Conservation (phyloP, 2,888 invertebrate genomes). For the Drosophila setosimentum region DNA sequence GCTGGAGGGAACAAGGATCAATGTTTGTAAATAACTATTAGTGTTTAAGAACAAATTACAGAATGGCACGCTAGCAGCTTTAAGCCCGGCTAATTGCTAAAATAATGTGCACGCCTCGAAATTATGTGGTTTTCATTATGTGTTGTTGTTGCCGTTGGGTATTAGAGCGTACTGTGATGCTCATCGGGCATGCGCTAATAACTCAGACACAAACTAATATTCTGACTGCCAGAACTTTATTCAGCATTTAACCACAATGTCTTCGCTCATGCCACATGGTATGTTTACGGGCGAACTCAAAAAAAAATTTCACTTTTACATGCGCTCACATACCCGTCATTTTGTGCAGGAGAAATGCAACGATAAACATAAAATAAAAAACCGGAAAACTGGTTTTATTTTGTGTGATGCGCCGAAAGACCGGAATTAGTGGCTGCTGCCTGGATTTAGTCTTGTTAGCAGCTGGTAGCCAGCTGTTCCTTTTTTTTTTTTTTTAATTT, state of each 20-base stretch:
- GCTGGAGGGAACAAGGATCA: neutral
- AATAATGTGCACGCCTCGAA: conserved; percentile 32
- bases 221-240: conserved; percentile 50
- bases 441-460: conserved; percentile 47
- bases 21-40: conserved; percentile 12
- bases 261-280: conserved; percentile 30
- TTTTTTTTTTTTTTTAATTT: conserved; percentile 16
- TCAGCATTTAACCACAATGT: conserved; percentile 12
- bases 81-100: conserved; percentile 51
- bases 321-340: conserved; percentile 34
- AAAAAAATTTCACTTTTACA: conserved; percentile 74
- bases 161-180: conserved; percentile 70
- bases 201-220: conserved; percentile 41
- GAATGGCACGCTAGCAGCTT: conserved; percentile 45
- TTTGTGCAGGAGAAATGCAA: conserved; percentile 56
- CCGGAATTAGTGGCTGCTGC: conserved; percentile 1
- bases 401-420: conserved; percentile 23
- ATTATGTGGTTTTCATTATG: conserved; percentile 7
- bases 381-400: conserved; percentile 62
- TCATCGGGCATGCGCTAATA: conserved; percentile 78
- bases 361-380: conserved; percentile 13
- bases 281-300: conserved; percentile 5
- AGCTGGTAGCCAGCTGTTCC: conserved; percentile 38
- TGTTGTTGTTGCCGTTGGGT: conserved; percentile 26
- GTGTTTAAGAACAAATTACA: conserved; percentile 30